Evolutionary conservation across 2,113 vertebrate genomes (phyloP).

Genomic region (Heloderma charlesbogerti): DNA sequence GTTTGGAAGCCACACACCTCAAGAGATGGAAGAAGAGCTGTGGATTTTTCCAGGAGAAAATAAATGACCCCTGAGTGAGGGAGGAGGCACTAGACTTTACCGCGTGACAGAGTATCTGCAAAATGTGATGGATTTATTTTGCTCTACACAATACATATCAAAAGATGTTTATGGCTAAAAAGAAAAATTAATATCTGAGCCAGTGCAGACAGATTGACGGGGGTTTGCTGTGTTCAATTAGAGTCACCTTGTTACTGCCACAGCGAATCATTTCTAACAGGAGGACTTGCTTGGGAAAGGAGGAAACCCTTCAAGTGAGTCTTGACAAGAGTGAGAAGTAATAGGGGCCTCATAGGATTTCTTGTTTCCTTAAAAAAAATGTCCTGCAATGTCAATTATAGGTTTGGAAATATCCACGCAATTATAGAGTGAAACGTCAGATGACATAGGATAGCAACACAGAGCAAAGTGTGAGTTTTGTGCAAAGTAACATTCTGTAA

Average conservation of each 20-base stretch:
- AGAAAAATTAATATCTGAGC: neutral
- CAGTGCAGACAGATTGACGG: neutral
- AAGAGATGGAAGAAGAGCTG: constrained; percentile 20
- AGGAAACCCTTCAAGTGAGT: neutral
- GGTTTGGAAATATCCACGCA: neutral
- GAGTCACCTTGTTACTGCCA: neutral
- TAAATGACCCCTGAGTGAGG: neutral
- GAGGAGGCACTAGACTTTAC: constrained; percentile 17
- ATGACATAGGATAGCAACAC: neutral
- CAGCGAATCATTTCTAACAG: neutral
- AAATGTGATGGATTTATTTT: constrained; percentile 36
- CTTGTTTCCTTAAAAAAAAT: neutral
- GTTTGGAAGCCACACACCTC: neutral
- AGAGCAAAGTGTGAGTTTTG: neutral
- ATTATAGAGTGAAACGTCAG: neutral
- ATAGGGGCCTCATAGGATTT: neutral
- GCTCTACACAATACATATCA: neutral
- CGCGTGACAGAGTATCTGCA: neutral
- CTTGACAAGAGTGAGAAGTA: neutral
- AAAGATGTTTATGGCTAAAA: neutral
- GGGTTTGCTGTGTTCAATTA: neutral
- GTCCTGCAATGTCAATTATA: neutral
- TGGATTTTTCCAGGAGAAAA: constrained; percentile 16
- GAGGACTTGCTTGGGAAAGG: constrained; percentile 9
- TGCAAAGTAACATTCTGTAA: neutral